phyloP scores from a whole-genome alignment of 1,140 invertebrate species.

The Eciton burchellii region DNA sequence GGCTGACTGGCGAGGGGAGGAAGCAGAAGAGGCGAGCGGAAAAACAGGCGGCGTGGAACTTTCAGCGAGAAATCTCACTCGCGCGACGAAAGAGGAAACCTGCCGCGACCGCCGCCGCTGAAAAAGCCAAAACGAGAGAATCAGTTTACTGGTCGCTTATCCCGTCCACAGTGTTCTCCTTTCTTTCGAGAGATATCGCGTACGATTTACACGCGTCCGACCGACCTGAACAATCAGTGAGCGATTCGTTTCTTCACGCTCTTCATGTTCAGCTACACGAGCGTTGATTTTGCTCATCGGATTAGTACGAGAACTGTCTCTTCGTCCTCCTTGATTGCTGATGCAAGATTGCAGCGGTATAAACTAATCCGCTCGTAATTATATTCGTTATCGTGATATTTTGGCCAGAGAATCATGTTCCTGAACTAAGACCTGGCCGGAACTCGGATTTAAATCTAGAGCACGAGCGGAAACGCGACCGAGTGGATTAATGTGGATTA shows the following conservation, averaged over 20 bases:
- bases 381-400: conserved; percentile 15
- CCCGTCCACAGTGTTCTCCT: conserved; percentile 4
- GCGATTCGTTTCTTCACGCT: neutral
- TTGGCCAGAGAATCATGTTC: conserved; percentile 1
- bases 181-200: too few relatives aligned
- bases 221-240: neutral
- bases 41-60: conserved; percentile 35
- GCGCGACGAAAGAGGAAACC: conserved; percentile 21
- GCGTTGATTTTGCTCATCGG: conserved; percentile 18
- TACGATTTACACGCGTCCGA: neutral
- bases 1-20: neutral
- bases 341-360: conserved; percentile 18
- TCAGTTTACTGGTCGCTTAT: conserved; percentile 56
- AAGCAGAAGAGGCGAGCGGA: conserved; percentile 2
- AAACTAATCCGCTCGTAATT: conserved; percentile 23
- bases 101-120: conserved; percentile 35
- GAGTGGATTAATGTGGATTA: conserved; percentile 42
- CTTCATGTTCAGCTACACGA: neutral
- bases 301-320: neutral
- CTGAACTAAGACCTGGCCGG: neutral
- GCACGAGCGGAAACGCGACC: conserved; percentile 8
- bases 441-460: conserved; percentile 29
- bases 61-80: conserved; percentile 50
- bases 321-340: neutral
- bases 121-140: conserved; percentile 46